Percentiles rank a stretch among this genome's conserved stretches.
Evolutionary conservation across 2,113 vertebrate genomes (phyloP).

Genomic region (Pangasianodon gigas): DNA sequence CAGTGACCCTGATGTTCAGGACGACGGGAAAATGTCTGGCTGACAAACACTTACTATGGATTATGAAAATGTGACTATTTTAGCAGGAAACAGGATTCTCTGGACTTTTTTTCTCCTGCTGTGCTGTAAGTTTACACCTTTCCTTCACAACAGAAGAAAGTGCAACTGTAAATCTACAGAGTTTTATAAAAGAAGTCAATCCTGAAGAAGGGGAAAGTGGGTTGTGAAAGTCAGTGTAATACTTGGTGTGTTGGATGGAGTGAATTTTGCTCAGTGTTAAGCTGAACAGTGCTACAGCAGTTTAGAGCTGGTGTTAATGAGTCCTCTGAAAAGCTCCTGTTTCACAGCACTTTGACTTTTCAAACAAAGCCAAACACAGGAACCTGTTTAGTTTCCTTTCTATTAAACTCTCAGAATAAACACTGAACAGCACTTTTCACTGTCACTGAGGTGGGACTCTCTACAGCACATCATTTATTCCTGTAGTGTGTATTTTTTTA

Average conservation of each 20-base stretch:
- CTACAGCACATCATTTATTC: neutral
- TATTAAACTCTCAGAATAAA: neutral
- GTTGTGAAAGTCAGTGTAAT: neutral
- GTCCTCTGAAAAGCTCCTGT: neutral
- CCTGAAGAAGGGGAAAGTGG: neutral
- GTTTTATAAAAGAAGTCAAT: neutral
- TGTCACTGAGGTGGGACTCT: neutral
- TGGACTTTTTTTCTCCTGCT: neutral
- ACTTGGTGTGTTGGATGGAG: neutral
- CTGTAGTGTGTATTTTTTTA: neutral
- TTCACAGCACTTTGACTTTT: neutral
- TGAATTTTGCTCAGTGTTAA: neutral
- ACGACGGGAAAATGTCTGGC: neutral
- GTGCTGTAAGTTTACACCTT: neutral
- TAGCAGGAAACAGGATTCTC: neutral
- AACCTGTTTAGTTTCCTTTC: neutral
- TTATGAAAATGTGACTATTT: neutral
- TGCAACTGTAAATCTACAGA: neutral
- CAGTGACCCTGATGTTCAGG: neutral
- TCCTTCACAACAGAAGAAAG: neutral
- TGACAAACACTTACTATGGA: neutral
- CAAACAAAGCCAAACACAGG: neutral
- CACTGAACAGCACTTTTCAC: neutral
- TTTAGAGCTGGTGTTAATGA: constrained; percentile 1
- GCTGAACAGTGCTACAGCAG: neutral